phyloP scores from a whole-genome alignment of 2,797 vertebrate species.

The Anableps anableps region DNA sequence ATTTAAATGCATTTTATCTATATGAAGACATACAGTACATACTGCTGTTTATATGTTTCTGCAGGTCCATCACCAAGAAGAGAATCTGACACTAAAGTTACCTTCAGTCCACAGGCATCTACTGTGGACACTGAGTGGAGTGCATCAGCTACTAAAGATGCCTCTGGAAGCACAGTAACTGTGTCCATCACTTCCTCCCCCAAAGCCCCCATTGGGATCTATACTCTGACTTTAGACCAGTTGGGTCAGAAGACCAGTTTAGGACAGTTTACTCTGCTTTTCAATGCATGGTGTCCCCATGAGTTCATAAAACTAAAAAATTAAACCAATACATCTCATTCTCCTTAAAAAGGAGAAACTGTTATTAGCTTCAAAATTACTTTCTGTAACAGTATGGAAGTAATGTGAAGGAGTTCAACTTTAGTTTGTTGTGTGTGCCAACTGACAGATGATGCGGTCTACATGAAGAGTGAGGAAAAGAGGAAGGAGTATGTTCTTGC shows the following conservation, averaged over 20 bases:
- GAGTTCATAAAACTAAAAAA: not conserved
- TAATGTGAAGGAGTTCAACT: not conserved
- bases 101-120: conserved; percentile 76
- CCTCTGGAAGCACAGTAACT: conserved; percentile 64
- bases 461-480: conserved; percentile 77
- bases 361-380: not conserved
- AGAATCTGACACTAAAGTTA: conserved; percentile 73
- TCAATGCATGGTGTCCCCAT: not conserved
- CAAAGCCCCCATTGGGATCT: conserved; percentile 83
- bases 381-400: not conserved
- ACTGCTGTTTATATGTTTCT: conserved; percentile 4
- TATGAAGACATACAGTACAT: not conserved
- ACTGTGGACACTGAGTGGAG: conserved; percentile 81
- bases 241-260: conserved; percentile 47
- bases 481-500: conserved; percentile 85
- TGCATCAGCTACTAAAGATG: conserved; percentile 55
- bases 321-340: not conserved
- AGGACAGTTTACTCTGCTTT: not conserved
- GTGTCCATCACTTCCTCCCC: conserved; percentile 81
- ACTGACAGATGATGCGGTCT: conserved; percentile 85
- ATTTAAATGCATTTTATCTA: not conserved
- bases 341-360: not conserved
- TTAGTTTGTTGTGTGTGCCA: not conserved
- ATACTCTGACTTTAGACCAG: conserved; percentile 80
- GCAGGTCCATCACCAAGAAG: conserved; percentile 79